Conservation (phyloP, 2,888 invertebrate genomes). For the Gisinianus flammeolus region DNA sequence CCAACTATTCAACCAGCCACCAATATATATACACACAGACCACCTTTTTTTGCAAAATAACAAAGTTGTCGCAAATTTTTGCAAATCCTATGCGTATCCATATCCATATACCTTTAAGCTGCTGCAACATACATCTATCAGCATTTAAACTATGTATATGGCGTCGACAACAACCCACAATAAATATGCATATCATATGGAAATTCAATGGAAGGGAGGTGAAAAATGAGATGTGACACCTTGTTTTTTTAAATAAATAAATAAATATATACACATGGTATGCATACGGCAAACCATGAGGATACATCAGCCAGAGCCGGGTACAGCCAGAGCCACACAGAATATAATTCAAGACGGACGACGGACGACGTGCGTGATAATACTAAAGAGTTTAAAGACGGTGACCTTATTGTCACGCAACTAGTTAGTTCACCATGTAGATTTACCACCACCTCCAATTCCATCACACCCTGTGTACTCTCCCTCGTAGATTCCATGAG, state of each 20-base stretch:
- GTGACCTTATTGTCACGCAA: constrained; percentile 38
- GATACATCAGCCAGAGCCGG: not conserved
- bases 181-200: not conserved
- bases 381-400: constrained; percentile 32
- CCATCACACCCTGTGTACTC: not conserved
- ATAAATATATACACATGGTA: not conserved
- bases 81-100: constrained; percentile 12
- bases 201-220: not conserved
- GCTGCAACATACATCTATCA: not conserved
- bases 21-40: no score
- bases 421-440: constrained; percentile 28
- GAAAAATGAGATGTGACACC: not conserved
- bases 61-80: constrained; percentile 2
- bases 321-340: not conserved
- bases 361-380: not conserved
- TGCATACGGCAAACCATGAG: not conserved
- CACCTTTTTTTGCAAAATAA: constrained; percentile 17
- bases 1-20: constrained; percentile 1
- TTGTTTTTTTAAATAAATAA: not conserved
- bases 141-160: no score
- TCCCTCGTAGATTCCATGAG: not conserved
- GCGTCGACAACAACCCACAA: not conserved
- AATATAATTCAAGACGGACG: not conserved
- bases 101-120: not conserved
- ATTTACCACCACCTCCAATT: not conserved